Base-by-base conservation (phyloP, 2,888 invertebrate species). In the Azorinus chamasolen region DNA sequence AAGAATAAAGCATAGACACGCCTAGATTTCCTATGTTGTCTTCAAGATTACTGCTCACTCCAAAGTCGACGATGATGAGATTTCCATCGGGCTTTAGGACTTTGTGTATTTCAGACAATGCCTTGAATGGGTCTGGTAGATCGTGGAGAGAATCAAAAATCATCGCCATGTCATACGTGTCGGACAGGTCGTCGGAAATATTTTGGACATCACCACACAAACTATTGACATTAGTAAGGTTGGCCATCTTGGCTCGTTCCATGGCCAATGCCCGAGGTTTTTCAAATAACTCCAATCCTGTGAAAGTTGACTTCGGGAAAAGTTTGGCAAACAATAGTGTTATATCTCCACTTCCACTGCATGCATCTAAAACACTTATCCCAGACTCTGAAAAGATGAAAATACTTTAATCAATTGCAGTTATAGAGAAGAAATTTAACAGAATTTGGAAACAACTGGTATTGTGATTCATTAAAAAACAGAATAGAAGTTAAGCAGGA, bases 121-220 rank as follows among this genome's bases (percentile, higher is more conserved):
- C 74, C 58, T 61, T 62, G 22, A 61, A 45, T 41, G 79, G 79
- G 27, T 70, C 39, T 12, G 79, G 74, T 25, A 79, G 50, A 53
- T 79, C 79, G 37, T 79, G 79, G 4, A 79, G 45, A 4, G 57
- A 57, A 37, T 79, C 71, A 25, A 64, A 66, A n/a, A 74, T 50
- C 25, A 70, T 64, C n/a, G 62, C 70, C 55, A 59, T 61, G 43
- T 79, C 79, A 62, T 66, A 79, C 10, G 45, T 24, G 20, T 45
- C 55, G 2, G 46, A 58, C 58, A 45, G 63, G 0, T 58, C 50
- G 0, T 70, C 59, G 5, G 65, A 54, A 22, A 79, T 37, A 43
- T 70, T 57, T 39, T 71, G 68, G 1, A 63, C 74, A 59, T 79
- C 74, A 10, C 66, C 71, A 25, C 27, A 10, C 10, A 50, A 46